A percentile compares a stretch with the other conserved stretches of the same genome.
Evolutionary conservation across 1,140 invertebrate species (phyloP).

Genomic region (Caenorhabditis elegans): WBcel235 BX284606.5:4691001-4691500

Average conservation of each 20-base stretch:
- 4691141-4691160: neutral
- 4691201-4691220: neutral
- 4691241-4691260: neutral
- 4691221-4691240: neutral
- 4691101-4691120: neutral
- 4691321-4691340: neutral
- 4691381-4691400: neutral
- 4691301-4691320: neutral
- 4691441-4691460: neutral
- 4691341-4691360: neutral
- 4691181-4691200: constrained; percentile 15
- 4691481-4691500: too few species aligned
- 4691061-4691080: constrained; percentile 44
- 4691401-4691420: neutral
- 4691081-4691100: constrained; percentile 27
- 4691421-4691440: neutral
- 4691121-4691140: neutral
- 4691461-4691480: too few species aligned
- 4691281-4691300: neutral
- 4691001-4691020: too few species aligned
- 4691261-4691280: neutral
- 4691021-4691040: constrained; percentile 42
- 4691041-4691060: constrained; percentile 42
- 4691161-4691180: constrained; percentile 10
- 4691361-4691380: constrained; percentile 13